A percentile compares a stretch with the other conserved stretches of the same genome.
phyloP scores from a whole-genome alignment of 2,797 vertebrate genomes.

The Taenioides sp. region DNA sequence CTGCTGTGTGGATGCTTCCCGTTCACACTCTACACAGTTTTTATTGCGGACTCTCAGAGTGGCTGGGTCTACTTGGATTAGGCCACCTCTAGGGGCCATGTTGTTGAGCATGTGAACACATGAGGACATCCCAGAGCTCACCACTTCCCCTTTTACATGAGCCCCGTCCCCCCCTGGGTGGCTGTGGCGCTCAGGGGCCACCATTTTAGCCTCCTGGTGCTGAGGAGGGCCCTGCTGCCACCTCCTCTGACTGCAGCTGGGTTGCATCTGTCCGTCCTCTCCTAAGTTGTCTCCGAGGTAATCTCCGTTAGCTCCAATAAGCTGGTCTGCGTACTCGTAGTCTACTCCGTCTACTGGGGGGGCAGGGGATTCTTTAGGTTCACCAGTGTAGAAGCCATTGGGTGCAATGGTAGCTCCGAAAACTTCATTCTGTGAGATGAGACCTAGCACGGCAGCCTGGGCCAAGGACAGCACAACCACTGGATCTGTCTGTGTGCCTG shows the following conservation, averaged over 20 bases:
- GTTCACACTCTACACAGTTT: constrained; percentile 76
- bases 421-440: constrained; percentile 94
- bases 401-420: constrained; percentile 93
- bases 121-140: constrained; percentile 71
- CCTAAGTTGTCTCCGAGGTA: constrained; percentile 79
- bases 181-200: constrained; percentile 61
- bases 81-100: constrained; percentile 61
- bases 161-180: constrained; percentile 59
- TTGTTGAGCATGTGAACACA: constrained; percentile 70
- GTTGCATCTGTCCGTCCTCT: constrained; percentile 81
- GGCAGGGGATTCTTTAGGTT: constrained; percentile 79
- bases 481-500: constrained; percentile 94
- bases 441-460: constrained; percentile 92
- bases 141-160: constrained; percentile 78
- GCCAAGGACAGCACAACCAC: constrained; percentile 97
- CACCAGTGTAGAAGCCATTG: constrained; percentile 86
- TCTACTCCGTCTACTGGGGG: constrained; percentile 76
- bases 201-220: constrained; percentile 69
- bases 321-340: constrained; percentile 80
- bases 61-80: constrained; percentile 88
- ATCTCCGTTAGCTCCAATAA: constrained; percentile 81
- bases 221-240: constrained; percentile 78
- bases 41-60: constrained; percentile 66
- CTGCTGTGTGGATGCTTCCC: constrained; percentile 51
- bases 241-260: constrained; percentile 89